Evolutionary conservation across 2,888 invertebrate species (phyloP), one percentile per base, ranked within the genome.

Genomic region (Drosophila differens): DNA sequence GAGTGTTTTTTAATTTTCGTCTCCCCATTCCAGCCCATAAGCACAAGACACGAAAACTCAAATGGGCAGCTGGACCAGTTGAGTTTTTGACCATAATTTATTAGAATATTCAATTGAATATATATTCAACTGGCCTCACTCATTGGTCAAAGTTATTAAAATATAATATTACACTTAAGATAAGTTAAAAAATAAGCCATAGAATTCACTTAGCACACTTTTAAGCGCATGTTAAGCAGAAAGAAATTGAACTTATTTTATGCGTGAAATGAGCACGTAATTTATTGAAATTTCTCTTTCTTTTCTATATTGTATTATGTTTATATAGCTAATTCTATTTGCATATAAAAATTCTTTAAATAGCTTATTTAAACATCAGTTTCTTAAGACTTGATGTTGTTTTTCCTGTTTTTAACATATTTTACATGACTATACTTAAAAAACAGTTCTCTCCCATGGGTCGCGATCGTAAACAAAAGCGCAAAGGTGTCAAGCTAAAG

Each of bases 401-500:
- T 67, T 62, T 62, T 55, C 74, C 66, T 41, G 70, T 70, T 70
- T 76, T 25, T 0, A 52, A 57, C 39, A 49, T 35, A 25, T 44
- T 79, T 62, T 47, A 59, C 76, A 62, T 33, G 58, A 41, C 49
- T 55, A 28, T 39, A 28, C 35, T 37, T 60, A 44, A 68, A 63
- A 64, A 51, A 28, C 65, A 47, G 64, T 65, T 72, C 53, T 65
- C 51, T 71, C 59, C 41, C 47, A 71, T 69, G 67, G 64, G 61
- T 39, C 60, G 60, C 63, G 44, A 71, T 85, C 86, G 73, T 89
- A 83, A 89, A 90, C 89, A 85, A 89, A 89, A 74, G 78, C 78
- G 55, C 74, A 86, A 75, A 86, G 87, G 91, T 85, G 85, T 85
- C 91, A 90, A 89, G 85, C 87, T 65, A 70, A 77, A 91, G 90